These are phyloP conservation scores for Tragelaphus buxtoni DNA, from an alignment of 2,113 vertebrate species.

Conservation along the genomic window DNA sequence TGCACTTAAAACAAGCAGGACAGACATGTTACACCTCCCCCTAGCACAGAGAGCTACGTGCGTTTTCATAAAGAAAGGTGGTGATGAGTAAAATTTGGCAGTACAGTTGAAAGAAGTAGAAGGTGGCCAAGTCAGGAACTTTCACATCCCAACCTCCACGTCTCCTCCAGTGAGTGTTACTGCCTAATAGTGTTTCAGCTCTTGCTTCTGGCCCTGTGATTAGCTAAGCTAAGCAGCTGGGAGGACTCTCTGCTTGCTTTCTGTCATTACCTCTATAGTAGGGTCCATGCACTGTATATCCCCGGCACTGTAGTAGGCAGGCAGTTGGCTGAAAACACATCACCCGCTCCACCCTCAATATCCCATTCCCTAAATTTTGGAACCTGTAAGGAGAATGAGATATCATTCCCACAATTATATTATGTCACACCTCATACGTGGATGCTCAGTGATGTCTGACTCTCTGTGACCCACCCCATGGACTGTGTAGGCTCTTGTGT, in stretches of 20 bases:
- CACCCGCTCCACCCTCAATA: neutral
- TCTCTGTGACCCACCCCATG: neutral
- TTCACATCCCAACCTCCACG: neutral
- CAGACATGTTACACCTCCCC: neutral
- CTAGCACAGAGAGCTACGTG: neutral
- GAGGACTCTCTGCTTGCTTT: neutral
- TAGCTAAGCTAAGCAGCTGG: neutral
- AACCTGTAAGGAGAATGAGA: neutral
- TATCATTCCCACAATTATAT: neutral
- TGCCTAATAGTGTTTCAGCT: neutral
- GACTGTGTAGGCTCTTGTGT: neutral
- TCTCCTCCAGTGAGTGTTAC: neutral
- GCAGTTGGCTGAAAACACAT: neutral
- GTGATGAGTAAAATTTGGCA: neutral
- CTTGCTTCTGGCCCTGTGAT: neutral
- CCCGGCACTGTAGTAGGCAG: neutral
- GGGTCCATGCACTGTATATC: rapidly evolving
- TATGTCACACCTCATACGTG: neutral
- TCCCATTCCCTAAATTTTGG: neutral
- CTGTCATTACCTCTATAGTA: neutral
- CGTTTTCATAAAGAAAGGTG: neutral
- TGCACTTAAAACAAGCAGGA: neutral
- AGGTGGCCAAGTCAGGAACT: neutral
- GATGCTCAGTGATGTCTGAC: neutral
- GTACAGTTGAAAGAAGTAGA: neutral